Base-by-base conservation (phyloP, 1,140 invertebrate species). In the Phymastichus coffea region DNA sequence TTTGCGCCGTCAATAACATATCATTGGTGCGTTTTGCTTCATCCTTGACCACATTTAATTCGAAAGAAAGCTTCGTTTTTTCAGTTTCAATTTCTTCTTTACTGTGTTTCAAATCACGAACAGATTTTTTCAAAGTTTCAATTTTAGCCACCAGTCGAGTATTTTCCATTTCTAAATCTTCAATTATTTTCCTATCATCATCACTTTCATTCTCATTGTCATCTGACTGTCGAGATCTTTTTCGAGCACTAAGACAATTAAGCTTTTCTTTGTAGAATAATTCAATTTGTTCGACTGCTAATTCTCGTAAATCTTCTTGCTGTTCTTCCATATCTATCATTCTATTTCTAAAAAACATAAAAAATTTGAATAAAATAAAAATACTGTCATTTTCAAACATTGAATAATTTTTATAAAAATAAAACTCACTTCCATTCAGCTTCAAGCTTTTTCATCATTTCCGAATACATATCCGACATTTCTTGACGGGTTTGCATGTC, bases 401-500 rank as follows among this genome's bases (percentile, higher is more conserved):
- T 41, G 22, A 12, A 35, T 19, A 57, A 52, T 14, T 46, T 49
- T 0, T 44, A 23, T 53, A 46, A 19, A 6, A 12, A 33, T 19
- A 9, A 49, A n/a, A 64, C 64, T 30, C 68, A 74, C 71, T 70
- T 72, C 65, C 71, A 74, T 49, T 75, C 59, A 0, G 22, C 9
- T 56, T 79, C 74, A 25, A 73, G 38, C 23, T 69, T 63, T 10
- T 70, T 65, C 52, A 80, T 72, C 62, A 77, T 75, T 37, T 63
- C 57, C 14, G 59, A 61, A 19, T 74, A 77, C 47, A 65, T 70
- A 6, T 71, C 64, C 0, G 70, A 57, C 66, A 80, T 64, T 70
- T 80, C 77, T 9, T 74, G 61, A 0, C 78, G 75, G 35, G 68
- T 79, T 59, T 73, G 44, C 9, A 76, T 33, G 53, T 80, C 78